These are phyloP conservation scores for Aramus guarauna DNA, from an alignment of 2,113 vertebrate genomes.

Conservation along the genomic window DNA sequence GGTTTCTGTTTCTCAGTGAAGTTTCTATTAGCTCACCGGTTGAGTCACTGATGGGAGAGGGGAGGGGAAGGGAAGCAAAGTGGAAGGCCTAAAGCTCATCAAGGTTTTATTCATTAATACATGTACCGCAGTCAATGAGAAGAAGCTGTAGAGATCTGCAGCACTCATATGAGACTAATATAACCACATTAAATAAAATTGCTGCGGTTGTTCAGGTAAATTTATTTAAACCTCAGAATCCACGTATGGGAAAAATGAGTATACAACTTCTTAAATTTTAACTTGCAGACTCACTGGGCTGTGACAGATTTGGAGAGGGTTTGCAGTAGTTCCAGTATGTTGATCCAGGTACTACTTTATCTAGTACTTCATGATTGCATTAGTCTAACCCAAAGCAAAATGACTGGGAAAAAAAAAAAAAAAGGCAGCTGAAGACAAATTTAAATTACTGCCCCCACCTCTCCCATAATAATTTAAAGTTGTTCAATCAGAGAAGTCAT, in stretches of 20 bases:
- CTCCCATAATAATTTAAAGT: not conserved
- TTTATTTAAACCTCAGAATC: constrained; percentile 11
- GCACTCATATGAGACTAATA: constrained; percentile 3
- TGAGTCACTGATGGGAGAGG: not conserved
- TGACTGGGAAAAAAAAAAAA: not conserved
- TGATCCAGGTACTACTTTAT: not conserved
- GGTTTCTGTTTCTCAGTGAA: not conserved
- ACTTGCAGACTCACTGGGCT: not conserved
- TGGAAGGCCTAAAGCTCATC: constrained; percentile 4
- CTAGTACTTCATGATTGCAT: not conserved
- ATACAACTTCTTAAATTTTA: not conserved
- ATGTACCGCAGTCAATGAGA: not conserved
- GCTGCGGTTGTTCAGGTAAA: not conserved
- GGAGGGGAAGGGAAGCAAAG: not conserved
- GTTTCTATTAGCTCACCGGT: not conserved
- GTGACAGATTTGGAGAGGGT: not conserved
- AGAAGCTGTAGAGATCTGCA: constrained; percentile 1
- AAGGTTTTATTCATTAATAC: not conserved
- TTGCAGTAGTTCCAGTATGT: not conserved
- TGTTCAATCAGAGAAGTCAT: not conserved
- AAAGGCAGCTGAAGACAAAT: not conserved
- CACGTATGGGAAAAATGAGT: not conserved
- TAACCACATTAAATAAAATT: constrained; percentile 33
- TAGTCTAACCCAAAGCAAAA: not conserved
- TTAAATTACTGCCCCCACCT: not conserved